phyloP scores from a whole-genome alignment of 1,140 invertebrate species.

The Philotrypesis tridentata region DNA sequence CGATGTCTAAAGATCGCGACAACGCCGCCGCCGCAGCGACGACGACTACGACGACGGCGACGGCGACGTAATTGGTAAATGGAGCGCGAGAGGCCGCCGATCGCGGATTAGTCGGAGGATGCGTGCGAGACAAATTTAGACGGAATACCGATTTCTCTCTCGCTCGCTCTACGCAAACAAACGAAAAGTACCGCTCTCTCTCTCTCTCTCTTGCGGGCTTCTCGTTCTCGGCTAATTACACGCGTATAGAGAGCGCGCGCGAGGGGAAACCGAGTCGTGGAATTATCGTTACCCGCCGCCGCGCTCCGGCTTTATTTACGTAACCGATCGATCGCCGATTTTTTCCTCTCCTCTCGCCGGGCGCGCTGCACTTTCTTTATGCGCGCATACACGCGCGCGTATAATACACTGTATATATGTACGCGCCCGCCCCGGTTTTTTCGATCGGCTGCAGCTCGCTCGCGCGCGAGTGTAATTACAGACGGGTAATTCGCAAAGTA shows the following conservation, averaged over 20 bases:
- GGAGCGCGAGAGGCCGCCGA: constrained; percentile 18
- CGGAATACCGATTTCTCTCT: not conserved
- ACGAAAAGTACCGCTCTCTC: not conserved
- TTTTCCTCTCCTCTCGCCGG: not conserved
- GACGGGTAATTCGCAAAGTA: constrained; percentile 27
- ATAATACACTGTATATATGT: too few species aligned
- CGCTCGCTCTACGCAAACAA: not conserved
- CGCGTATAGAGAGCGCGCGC: not conserved
- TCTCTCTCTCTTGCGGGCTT: not conserved
- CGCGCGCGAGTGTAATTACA: constrained; percentile 13
- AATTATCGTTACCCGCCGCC: not conserved
- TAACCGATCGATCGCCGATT: not conserved
- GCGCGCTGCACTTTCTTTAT: not conserved
- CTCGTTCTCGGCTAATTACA: not conserved
- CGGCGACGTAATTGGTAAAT: constrained; percentile 51
- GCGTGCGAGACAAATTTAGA: not conserved
- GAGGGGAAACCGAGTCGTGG: not conserved
- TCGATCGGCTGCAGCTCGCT: not conserved
- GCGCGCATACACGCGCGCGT: not conserved
- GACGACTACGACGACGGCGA: constrained; percentile 29
- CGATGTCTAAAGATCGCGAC: constrained; percentile 29
- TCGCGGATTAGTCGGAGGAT: not conserved
- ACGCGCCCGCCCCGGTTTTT: constrained; percentile 1
- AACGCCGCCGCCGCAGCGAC: too few species aligned
- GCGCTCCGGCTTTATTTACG: not conserved